Evolutionary conservation across 2,888 invertebrate genomes (phyloP).

Genomic region (Seira musarum): DNA sequence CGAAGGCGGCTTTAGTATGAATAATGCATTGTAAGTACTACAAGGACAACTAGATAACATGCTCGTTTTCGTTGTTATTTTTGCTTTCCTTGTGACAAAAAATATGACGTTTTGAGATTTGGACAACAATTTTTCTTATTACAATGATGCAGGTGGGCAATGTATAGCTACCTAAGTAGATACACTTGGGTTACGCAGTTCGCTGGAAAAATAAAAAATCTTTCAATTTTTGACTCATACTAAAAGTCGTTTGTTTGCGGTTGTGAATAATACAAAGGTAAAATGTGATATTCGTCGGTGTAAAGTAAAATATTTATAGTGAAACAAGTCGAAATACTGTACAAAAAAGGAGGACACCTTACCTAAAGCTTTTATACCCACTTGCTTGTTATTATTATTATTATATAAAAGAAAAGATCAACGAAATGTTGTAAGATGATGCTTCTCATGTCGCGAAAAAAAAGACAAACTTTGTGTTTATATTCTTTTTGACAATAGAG

Average conservation of each 20-base stretch:
- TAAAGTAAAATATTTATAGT: slow-evolving; percentile 11
- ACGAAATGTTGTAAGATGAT: background rate
- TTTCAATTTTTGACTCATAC: background rate
- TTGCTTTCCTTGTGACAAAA: background rate
- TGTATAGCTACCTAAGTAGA: background rate
- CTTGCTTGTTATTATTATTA: background rate
- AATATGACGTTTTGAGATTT: background rate
- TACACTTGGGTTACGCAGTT: background rate
- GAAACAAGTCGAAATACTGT: background rate
- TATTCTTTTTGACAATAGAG: background rate
- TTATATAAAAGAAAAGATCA: background rate
- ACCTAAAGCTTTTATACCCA: background rate
- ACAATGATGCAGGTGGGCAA: background rate
- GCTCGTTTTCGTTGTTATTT: no score
- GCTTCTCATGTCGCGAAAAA: background rate
- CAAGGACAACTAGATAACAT: no score
- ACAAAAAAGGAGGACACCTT: background rate
- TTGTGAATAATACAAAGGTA: slow-evolving; percentile 9
- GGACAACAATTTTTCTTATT: background rate
- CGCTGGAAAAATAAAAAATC: no score
- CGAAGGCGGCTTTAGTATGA: no score
- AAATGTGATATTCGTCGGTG: slow-evolving; percentile 1
- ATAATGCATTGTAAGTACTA: no score
- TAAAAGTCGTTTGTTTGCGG: background rate
- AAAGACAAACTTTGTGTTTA: background rate